Percentiles rank a stretch among this genome's conserved stretches.
phyloP scores from a whole-genome alignment of 2,888 invertebrate genomes.

The Diploptera punctata region DNA sequence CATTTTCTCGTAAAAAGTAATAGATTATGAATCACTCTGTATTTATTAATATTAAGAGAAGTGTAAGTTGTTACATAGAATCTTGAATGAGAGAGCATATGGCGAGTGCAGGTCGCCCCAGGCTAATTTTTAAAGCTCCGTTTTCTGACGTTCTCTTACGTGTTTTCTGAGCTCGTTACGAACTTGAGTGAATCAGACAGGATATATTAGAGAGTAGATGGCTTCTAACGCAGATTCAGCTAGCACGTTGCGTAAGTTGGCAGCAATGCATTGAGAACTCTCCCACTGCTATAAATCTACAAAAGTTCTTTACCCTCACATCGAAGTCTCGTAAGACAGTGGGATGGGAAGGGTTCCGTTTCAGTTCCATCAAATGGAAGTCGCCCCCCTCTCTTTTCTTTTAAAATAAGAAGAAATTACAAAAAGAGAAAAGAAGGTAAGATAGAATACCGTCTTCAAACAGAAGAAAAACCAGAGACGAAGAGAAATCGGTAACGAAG shows the following conservation, averaged over 20 bases:
- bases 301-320: slow-evolving; percentile 13
- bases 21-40: no score
- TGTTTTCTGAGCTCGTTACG: no score
- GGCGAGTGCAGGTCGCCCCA: no score
- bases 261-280: slow-evolving; percentile 35
- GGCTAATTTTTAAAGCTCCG: no score
- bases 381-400: slow-evolving; percentile 7
- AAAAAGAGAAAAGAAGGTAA: slow-evolving; percentile 2
- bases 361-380: slow-evolving; percentile 16
- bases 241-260: slow-evolving; percentile 35
- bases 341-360: not conserved
- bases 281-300: slow-evolving; percentile 35
- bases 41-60: no score
- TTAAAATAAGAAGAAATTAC: not conserved
- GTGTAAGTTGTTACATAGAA: no score
- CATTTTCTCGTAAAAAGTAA: no score
- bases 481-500: slow-evolving; percentile 26
- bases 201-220: no score
- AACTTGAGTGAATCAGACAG: no score
- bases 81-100: no score
- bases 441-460: not conserved
- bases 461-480: not conserved
- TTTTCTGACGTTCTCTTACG: no score
- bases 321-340: not conserved
- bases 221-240: no score